These are phyloP conservation scores for Heliconius eleuchia DNA, from an alignment of 1,140 invertebrate species.

Conservation along the genomic window DNA sequence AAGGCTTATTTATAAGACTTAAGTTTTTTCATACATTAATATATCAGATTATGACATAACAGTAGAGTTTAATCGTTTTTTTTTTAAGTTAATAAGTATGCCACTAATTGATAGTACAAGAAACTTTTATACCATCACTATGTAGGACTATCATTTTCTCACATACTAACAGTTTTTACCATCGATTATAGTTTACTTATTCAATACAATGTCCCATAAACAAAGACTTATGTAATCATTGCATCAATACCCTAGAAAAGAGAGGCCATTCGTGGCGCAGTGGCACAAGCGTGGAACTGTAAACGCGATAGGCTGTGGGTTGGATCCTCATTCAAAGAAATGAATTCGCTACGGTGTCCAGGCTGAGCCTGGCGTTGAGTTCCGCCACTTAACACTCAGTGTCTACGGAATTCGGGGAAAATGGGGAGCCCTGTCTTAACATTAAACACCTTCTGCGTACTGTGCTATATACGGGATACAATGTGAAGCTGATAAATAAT, in stretches of 20 bases:
- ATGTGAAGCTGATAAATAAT: too few relatives aligned
- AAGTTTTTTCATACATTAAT: neutral
- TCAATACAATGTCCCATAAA: neutral
- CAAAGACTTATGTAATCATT: neutral
- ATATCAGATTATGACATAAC: neutral
- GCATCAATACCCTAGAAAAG: neutral
- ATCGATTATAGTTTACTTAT: neutral
- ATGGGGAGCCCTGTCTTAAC: too few relatives aligned
- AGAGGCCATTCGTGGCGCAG: too few relatives aligned
- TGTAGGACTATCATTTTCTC: constrained; percentile 7
- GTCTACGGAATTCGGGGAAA: too few relatives aligned
- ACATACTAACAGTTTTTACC: neutral
- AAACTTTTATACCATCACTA: neutral
- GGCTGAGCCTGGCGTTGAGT: too few relatives aligned
- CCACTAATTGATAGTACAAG: neutral
- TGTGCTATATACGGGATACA: too few relatives aligned
- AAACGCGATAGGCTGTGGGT: too few relatives aligned
- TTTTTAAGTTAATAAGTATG: neutral
- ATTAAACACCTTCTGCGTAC: too few relatives aligned
- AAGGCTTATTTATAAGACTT: neutral
- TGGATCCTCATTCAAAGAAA: too few relatives aligned
- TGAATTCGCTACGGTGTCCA: too few relatives aligned
- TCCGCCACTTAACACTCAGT: too few relatives aligned
- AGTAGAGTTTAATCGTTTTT: neutral
- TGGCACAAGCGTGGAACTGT: too few relatives aligned